Percentiles rank a stretch among this genome's conserved stretches.
phyloP scores from a whole-genome alignment of 2,797 vertebrate species.

The Syngnathus acus region DNA sequence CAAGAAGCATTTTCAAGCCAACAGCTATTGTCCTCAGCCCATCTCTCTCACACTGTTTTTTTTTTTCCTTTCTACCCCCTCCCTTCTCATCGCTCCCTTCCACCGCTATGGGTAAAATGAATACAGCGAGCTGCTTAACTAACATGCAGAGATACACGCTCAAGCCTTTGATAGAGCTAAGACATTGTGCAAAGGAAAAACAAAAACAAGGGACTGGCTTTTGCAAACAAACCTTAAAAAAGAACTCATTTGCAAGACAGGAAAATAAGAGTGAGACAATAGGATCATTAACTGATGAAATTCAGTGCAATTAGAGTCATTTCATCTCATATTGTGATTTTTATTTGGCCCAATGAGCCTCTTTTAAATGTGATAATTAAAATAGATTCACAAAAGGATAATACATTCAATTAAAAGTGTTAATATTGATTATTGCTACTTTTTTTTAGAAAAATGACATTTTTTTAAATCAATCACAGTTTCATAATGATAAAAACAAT shows the following conservation, averaged over 20 bases:
- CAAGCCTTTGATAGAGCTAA: constrained; percentile 50
- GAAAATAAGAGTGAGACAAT: constrained; percentile 55
- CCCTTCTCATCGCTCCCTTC: constrained; percentile 22
- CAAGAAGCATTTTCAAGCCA: constrained; percentile 66
- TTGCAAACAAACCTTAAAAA: constrained; percentile 42
- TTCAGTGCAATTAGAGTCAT: constrained; percentile 50
- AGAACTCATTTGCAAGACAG: constrained; percentile 44
- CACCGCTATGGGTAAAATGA: constrained; percentile 48
- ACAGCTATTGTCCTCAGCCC: constrained; percentile 65
- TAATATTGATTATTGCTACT: too few relatives aligned
- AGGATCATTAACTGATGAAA: constrained; percentile 61
- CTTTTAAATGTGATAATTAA: background rate
- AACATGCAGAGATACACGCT: constrained; percentile 49
- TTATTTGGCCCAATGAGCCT: background rate
- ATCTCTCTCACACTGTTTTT: constrained; percentile 56
- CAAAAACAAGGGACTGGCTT: constrained; percentile 50
- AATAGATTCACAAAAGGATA: background rate
- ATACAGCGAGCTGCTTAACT: constrained; percentile 56
- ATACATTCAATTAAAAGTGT: background rate
- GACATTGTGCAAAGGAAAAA: constrained; percentile 45
- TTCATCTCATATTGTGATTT: background rate
- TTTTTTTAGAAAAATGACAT: too few relatives aligned
- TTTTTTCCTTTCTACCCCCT: constrained; percentile 3
- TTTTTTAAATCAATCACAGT: background rate
- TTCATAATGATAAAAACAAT: background rate